phyloP scores from a whole-genome alignment of 2,113 vertebrate species.

The Acanthisitta chloris region DNA sequence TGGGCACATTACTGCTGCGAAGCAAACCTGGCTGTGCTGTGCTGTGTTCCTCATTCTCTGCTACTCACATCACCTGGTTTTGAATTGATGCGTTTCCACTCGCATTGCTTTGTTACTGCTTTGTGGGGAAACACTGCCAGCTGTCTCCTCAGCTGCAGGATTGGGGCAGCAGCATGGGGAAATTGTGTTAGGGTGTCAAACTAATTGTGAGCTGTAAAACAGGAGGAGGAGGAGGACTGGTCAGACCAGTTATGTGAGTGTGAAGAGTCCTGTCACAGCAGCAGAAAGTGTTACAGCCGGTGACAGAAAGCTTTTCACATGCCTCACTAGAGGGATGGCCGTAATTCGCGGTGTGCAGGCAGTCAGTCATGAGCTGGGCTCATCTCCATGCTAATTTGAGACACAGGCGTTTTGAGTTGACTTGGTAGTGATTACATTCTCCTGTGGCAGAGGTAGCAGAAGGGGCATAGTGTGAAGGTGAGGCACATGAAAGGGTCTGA shows the following conservation, averaged over 20 bases:
- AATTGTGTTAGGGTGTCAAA: neutral
- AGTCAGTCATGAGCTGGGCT: neutral
- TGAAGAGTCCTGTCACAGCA: neutral
- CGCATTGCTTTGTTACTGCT: neutral
- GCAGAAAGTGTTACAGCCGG: neutral
- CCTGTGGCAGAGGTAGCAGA: neutral
- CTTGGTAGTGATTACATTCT: neutral
- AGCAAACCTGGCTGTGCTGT: neutral
- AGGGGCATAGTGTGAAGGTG: fast-evolving
- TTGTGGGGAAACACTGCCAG: neutral
- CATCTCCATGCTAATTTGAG: neutral
- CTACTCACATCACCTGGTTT: neutral
- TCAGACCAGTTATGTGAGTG: neutral
- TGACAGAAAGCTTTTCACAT: neutral
- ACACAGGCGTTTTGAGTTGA: neutral
- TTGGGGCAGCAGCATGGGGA: fast-evolving
- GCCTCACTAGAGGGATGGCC: neutral
- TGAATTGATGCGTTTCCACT: neutral
- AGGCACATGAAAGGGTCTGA: neutral
- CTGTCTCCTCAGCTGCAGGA: neutral
- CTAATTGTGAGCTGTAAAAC: neutral
- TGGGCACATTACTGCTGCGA: fast-evolving
- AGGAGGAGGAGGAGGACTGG: neutral
- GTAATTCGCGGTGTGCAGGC: neutral
- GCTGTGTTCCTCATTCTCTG: neutral